phyloP scores from a whole-genome alignment of 2,797 vertebrate genomes.

The Avahi laniger region DNA sequence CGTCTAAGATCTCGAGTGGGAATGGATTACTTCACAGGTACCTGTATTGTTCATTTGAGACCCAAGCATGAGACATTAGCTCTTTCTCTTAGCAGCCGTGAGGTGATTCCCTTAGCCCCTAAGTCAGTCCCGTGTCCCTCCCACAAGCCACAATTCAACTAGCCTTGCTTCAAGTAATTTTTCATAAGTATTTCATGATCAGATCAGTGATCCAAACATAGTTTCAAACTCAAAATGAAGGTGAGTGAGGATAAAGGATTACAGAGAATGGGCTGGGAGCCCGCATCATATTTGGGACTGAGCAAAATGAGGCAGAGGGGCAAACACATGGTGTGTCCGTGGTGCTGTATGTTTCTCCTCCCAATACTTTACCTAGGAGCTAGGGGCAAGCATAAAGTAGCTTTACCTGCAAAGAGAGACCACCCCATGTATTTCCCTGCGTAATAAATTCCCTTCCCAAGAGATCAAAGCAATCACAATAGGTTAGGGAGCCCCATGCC shows the following conservation, averaged over 20 bases:
- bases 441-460: not conserved
- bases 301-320: not conserved
- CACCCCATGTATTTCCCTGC: not conserved
- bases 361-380: not conserved
- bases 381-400: not conserved
- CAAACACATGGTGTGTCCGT: not conserved
- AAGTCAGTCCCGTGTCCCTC: not conserved
- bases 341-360: not conserved
- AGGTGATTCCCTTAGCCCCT: not conserved
- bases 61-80: not conserved
- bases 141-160: not conserved
- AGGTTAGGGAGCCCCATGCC: not conserved
- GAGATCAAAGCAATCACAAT: not conserved
- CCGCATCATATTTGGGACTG: not conserved
- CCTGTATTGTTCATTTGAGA: not conserved
- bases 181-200: not conserved
- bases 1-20: not conserved
- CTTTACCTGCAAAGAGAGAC: not conserved
- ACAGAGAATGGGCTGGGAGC: not conserved
- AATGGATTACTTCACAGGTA: not conserved
- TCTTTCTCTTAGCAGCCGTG: not conserved
- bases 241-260: not conserved
- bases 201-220: not conserved
- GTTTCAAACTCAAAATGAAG: not conserved
- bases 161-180: not conserved